Percentiles rank a stretch among this genome's conserved stretches.
Evolutionary conservation across 2,797 vertebrate genomes (phyloP).

Genomic region (Peromyscus melanophrys): DNA sequence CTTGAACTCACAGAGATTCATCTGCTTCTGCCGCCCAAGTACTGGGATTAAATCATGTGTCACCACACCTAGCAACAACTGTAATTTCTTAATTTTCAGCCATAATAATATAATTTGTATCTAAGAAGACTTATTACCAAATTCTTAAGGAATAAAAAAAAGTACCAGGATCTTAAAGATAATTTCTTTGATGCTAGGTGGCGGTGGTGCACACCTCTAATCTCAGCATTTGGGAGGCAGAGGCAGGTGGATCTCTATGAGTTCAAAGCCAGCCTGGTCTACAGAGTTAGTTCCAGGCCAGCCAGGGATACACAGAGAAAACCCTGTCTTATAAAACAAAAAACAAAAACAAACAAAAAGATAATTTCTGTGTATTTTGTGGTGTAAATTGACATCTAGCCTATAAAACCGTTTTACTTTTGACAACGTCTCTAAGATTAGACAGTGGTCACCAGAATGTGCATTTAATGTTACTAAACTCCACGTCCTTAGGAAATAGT

Average conservation of each 20-base stretch:
- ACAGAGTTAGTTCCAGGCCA: neutral
- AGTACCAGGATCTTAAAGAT: neutral
- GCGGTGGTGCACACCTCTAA: neutral
- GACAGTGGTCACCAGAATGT: slow-evolving; percentile 37
- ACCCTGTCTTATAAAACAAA: neutral
- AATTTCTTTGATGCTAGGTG: neutral
- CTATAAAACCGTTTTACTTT: slow-evolving; percentile 29
- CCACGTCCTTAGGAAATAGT: neutral
- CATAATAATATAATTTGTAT: neutral
- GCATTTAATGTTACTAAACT: slow-evolving; percentile 35
- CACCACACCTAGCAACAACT: neutral
- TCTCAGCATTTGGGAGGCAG: neutral
- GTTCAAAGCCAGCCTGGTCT: neutral
- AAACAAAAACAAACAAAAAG: neutral
- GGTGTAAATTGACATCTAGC: slow-evolving; percentile 9
- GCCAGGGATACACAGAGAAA: neutral
- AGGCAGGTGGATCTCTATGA: neutral
- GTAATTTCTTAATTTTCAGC: slow-evolving; percentile 45
- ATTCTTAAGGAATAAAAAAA: slow-evolving; percentile 3
- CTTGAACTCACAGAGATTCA: neutral
- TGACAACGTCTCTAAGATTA: neutral
- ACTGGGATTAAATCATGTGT: neutral
- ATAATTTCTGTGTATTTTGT: neutral
- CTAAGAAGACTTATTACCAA: neutral
- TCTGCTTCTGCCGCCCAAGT: neutral